Evolutionary conservation across 2,113 vertebrate genomes (phyloP).

Genomic region (Toxotes chatareus): DNA sequence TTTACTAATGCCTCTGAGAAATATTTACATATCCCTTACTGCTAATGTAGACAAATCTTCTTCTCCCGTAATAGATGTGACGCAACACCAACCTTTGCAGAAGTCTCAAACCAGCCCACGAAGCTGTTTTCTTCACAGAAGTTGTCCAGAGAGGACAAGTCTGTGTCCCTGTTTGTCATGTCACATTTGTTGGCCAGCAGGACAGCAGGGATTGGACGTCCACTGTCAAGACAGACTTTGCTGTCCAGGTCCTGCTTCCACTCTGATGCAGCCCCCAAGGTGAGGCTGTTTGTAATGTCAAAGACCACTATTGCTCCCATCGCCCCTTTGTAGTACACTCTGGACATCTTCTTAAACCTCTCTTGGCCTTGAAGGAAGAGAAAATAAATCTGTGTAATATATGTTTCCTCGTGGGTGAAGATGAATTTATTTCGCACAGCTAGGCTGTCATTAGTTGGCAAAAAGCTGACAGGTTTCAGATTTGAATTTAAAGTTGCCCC

Average conservation of each 20-base stretch:
- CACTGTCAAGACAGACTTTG: constrained; percentile 87
- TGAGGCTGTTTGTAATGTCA: constrained; percentile 87
- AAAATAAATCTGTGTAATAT: not conserved
- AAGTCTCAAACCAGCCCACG: constrained; percentile 90
- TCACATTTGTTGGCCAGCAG: constrained; percentile 93
- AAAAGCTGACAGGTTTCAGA: not conserved
- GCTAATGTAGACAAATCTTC: not conserved
- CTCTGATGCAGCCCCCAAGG: constrained; percentile 87
- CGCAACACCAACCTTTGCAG: constrained; percentile 87
- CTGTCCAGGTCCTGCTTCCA: constrained; percentile 91
- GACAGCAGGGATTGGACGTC: constrained; percentile 86
- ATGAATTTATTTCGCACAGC: not conserved
- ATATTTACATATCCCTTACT: not conserved
- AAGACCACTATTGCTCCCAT: constrained; percentile 90
- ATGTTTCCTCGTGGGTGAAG: not conserved
- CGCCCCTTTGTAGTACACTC: constrained; percentile 90
- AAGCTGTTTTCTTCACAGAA: constrained; percentile 91
- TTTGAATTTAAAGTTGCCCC: not conserved
- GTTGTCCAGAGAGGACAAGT: constrained; percentile 83
- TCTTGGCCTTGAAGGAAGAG: constrained; percentile 84
- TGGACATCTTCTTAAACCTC: constrained; percentile 89
- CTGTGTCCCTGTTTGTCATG: constrained; percentile 78
- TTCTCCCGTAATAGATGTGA: not conserved
- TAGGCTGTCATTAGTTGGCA: not conserved
- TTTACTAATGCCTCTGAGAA: not conserved